Percentiles rank a stretch among this genome's conserved stretches.
phyloP scores from a whole-genome alignment of 2,113 vertebrate genomes.

The Crypturellus undulatus region DNA sequence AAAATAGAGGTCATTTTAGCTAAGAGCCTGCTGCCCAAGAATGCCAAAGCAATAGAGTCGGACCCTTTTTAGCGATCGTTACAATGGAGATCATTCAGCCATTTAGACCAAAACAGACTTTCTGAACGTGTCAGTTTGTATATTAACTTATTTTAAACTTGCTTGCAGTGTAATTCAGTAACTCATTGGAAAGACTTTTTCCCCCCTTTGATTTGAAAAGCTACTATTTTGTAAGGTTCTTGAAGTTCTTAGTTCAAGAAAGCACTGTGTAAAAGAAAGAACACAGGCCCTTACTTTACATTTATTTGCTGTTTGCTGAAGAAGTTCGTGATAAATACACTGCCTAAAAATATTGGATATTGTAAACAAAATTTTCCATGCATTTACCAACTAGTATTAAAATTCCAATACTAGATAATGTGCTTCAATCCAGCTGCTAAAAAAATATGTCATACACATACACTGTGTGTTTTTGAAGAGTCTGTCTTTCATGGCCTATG shows the following conservation, averaged over 20 bases:
- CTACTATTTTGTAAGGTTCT: neutral
- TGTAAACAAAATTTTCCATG: neutral
- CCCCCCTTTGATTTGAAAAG: neutral
- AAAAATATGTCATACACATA: neutral
- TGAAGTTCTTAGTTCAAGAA: neutral
- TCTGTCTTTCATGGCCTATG: neutral
- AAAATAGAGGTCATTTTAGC: slow-evolving; percentile 45
- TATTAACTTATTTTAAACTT: neutral
- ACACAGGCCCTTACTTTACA: neutral
- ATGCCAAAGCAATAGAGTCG: neutral
- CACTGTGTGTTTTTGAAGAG: neutral
- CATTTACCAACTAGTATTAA: neutral
- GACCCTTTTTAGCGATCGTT: neutral
- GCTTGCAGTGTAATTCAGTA: neutral
- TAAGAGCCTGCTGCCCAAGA: neutral
- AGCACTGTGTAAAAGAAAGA: neutral
- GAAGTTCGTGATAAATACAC: neutral
- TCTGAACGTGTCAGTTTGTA: neutral
- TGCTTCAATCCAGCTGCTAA: neutral
- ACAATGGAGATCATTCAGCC: neutral
- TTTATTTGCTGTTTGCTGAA: neutral
- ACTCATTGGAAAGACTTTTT: neutral
- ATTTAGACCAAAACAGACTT: neutral
- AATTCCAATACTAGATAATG: neutral
- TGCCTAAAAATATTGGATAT: neutral